Base-by-base conservation (phyloP, 92 coral and sea anemone genomes). In the Meandrina meandrites region DNA sequence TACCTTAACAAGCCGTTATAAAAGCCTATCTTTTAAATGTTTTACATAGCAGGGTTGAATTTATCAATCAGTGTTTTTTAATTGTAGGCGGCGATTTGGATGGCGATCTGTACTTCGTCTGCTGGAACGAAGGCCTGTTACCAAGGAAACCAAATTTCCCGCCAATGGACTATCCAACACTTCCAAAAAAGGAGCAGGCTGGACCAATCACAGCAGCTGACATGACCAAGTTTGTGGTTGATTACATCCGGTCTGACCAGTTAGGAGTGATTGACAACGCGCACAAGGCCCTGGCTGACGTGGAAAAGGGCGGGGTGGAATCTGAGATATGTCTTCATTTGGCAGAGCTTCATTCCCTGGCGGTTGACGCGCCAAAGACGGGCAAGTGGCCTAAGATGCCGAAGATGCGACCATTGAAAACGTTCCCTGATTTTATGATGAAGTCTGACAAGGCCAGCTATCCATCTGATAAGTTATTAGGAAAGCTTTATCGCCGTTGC, bases 341-440 rank as follows among this genome's bases (percentile, higher is more conserved):
- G 4, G 98, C 99, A 1, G 93, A 95, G 74, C 79, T 90, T 15
- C 99, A 97, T 69, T 93, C 98, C 42, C 47, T 87, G 27, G 99
- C 99, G 17, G 99, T 97, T 2, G 99, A 97, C 71, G 99, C 99
- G 19, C 99, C 99, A 40, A 97, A 97, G 40, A 97, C 99, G 17
- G 99, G 99, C 3, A 34, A 67, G 21, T 97, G 97, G 98, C 97
- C 97, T 1, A 42, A n/a, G 9, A 47, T 87, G 64, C 24, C 30
- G 27, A 35, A 35, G 11, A 35, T 36, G 3, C 22, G 21, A 10
- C 80, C 87, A 10, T 77, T 87, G 0, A 75, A 91, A 18, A 35
- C 69, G n/a, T 86, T 60, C 54, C 99, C 99, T 8, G 99, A 97
- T 86, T 97, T 97, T 84, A 97, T 97, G 99, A 97, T 93, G 98